A percentile compares a stretch with the other conserved stretches of the same genome.
Conservation (phyloP, 2,888 invertebrate species). For the Hypomecis atomaria region DNA sequence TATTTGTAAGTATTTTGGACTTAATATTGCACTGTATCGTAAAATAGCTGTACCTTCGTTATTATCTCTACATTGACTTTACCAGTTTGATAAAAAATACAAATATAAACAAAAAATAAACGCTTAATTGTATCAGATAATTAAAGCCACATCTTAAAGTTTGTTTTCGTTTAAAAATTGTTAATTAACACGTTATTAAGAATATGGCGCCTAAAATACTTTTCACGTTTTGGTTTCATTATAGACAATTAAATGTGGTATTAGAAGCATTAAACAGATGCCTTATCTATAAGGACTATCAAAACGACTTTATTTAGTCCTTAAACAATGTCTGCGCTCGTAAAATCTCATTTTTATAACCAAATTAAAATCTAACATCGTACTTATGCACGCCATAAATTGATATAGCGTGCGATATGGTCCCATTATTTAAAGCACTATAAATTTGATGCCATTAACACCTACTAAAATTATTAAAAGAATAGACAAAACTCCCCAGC, state of each 20-base stretch:
- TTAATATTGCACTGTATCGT: no score
- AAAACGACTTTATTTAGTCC: slow-evolving; percentile 15
- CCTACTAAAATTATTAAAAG: neutral
- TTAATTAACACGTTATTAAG: neutral
- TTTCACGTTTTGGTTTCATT: neutral
- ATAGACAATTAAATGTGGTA: slow-evolving; percentile 4
- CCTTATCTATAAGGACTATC: slow-evolving; percentile 16
- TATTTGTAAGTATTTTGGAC: slow-evolving; percentile 2
- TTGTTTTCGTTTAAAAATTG: neutral
- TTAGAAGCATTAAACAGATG: slow-evolving; percentile 5
- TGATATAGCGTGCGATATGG: neutral
- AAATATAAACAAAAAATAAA: neutral
- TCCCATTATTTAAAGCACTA: slow-evolving; percentile 8
- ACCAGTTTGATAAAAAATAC: no score
- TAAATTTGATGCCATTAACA: neutral
- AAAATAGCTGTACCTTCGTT: no score
- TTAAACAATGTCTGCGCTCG: slow-evolving; percentile 4
- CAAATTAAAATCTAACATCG: slow-evolving; percentile 12
- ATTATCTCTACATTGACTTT: no score
- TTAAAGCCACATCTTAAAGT: neutral
- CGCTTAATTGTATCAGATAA: neutral
- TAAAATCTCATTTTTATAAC: slow-evolving; percentile 11
- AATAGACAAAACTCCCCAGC: no score
- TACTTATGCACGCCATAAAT: slow-evolving; percentile 7
- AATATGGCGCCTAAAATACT: neutral